These are phyloP conservation scores for Lepidonotus clava DNA, from an alignment of 2,888 invertebrate genomes.

Conservation along the genomic window DNA sequence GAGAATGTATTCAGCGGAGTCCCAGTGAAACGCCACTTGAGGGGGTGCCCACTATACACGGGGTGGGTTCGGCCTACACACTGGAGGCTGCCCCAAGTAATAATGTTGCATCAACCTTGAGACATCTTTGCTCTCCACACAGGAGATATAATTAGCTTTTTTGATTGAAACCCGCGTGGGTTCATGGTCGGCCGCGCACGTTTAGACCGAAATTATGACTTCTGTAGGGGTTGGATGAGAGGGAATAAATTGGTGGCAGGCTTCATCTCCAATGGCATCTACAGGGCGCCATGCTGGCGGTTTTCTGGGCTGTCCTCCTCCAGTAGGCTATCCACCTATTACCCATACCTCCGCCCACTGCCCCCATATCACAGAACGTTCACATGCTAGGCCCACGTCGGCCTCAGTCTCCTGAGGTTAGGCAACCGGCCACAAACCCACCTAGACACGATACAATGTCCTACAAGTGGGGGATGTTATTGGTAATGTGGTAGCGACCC, in stretches of 20 bases:
- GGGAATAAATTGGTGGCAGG: conserved; percentile 14
- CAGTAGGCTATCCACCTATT: conserved; percentile 13
- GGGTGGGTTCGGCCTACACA: background rate
- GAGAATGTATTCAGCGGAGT: no score
- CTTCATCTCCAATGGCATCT: conserved; percentile 31
- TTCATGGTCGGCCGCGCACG: background rate
- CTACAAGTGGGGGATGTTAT: background rate
- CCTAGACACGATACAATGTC: background rate
- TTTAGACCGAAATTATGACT: conserved; percentile 14
- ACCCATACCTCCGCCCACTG: background rate
- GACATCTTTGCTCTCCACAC: background rate
- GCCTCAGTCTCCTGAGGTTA: background rate
- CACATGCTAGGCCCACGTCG: background rate
- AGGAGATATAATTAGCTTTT: background rate
- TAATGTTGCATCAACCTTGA: background rate
- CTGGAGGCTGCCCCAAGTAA: no score
- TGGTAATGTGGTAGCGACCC: background rate
- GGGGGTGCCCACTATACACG: background rate
- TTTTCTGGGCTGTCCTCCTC: background rate
- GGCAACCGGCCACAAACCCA: background rate
- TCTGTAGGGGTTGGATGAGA: conserved; percentile 5
- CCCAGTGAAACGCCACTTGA: conserved; percentile 3
- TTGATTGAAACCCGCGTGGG: background rate
- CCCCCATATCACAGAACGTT: background rate
- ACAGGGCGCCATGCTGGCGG: background rate